These are phyloP conservation scores for Drosophila triauraria DNA, from an alignment of 1,140 invertebrate species.

Conservation along the genomic window DNA sequence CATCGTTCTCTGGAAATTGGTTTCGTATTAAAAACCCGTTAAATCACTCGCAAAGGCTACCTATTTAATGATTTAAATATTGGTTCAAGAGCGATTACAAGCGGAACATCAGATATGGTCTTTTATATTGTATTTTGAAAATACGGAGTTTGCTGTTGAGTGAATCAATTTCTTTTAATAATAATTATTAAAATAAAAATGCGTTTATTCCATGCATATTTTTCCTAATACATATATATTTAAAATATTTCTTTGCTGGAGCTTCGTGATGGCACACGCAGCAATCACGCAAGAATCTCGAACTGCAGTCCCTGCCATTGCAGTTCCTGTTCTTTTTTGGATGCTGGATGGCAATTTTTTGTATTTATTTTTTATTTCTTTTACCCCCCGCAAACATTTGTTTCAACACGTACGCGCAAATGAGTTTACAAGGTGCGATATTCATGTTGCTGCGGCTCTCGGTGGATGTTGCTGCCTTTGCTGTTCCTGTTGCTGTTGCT, in stretches of 20 bases:
- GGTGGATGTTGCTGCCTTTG: conserved; percentile 43
- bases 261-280: conserved; percentile 23
- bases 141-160: no score
- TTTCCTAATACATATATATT: no score
- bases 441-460: conserved; percentile 72
- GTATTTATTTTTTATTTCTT: conserved; percentile 21
- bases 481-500: conserved; percentile 39
- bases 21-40: background rate
- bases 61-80: no score
- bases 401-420: conserved; percentile 85
- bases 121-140: no score
- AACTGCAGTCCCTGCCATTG: conserved; percentile 11
- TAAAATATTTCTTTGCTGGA: background rate
- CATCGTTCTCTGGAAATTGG: background rate
- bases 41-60: background rate
- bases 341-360: conserved; percentile 38
- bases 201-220: no score
- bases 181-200: no score
- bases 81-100: no score
- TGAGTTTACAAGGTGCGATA: conserved; percentile 85
- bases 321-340: conserved; percentile 48
- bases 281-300: conserved; percentile 29
- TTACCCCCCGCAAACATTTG: conserved; percentile 84
- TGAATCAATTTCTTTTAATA: no score
- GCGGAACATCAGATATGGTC: no score